Conservation (phyloP, 2,888 invertebrate genomes). For the Lasioglossum vierecki region DNA sequence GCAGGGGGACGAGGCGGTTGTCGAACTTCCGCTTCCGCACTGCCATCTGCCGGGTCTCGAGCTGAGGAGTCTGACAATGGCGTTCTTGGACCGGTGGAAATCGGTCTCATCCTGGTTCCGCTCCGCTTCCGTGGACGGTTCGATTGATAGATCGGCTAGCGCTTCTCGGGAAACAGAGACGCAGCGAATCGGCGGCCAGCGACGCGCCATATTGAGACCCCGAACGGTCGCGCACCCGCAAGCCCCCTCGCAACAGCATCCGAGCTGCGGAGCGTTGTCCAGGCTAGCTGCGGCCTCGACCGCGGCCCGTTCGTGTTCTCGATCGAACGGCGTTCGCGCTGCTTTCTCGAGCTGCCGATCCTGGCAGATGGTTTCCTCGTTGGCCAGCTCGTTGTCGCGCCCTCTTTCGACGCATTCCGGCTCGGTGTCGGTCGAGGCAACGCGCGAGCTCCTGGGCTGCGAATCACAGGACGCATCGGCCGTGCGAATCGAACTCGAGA, state of each 20-base stretch:
- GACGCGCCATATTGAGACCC: background rate
- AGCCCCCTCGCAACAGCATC: conserved; percentile 78
- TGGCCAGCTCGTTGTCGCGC: background rate
- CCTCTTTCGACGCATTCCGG: conserved; percentile 22
- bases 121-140: background rate
- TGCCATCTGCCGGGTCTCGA: conserved; percentile 19
- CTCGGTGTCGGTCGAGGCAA: conserved; percentile 76
- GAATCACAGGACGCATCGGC: conserved; percentile 61
- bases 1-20: conserved; percentile 66
- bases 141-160: background rate
- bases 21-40: conserved; percentile 34
- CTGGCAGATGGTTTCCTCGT: background rate
- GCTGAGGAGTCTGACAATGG: conserved; percentile 61
- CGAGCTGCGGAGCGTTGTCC: background rate
- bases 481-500: conserved; percentile 39
- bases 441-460: conserved; percentile 76
- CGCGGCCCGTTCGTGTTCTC: background rate
- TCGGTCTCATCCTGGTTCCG: conserved; percentile 33
- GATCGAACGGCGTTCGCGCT: background rate
- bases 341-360: background rate
- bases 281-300: conserved; percentile 15
- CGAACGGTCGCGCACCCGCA: conserved; percentile 75
- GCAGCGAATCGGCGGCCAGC: background rate
- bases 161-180: background rate
- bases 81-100: conserved; percentile 29